Evolutionary conservation across 2,797 vertebrate genomes (phyloP).

Genomic region (Anabacerthia variegaticeps): DNA sequence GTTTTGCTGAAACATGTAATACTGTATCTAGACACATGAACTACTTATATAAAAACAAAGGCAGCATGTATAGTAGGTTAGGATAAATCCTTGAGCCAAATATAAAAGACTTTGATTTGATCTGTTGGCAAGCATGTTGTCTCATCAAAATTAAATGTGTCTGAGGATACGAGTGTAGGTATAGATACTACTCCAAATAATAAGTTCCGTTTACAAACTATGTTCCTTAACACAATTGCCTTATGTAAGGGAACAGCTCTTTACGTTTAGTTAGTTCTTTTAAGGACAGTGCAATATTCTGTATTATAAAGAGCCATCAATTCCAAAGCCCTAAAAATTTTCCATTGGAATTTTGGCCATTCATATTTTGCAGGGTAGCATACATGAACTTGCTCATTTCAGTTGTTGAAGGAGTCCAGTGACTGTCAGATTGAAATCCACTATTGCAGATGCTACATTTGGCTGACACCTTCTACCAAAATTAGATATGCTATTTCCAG

Average conservation of each 20-base stretch:
- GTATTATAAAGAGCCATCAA: background rate
- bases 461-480: background rate
- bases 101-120: background rate
- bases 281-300: background rate
- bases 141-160: background rate
- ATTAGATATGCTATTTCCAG: background rate
- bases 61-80: background rate
- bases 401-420: background rate
- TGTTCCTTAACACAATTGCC: background rate
- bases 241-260: background rate
- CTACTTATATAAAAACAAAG: slow-evolving; percentile 23
- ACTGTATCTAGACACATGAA: background rate
- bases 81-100: background rate
- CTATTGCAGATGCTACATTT: background rate
- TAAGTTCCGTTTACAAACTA: background rate
- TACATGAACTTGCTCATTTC: background rate
- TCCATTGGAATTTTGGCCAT: background rate
- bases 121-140: background rate
- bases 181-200: background rate
- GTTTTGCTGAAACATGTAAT: slow-evolving; percentile 17
- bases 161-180: background rate
- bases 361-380: background rate
- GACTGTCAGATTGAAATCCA: background rate
- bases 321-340: background rate
- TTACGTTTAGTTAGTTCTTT: background rate